These are phyloP conservation scores for Sturnus vulgaris DNA, from an alignment of 2,113 vertebrate species.

Conservation along the genomic window DNA sequence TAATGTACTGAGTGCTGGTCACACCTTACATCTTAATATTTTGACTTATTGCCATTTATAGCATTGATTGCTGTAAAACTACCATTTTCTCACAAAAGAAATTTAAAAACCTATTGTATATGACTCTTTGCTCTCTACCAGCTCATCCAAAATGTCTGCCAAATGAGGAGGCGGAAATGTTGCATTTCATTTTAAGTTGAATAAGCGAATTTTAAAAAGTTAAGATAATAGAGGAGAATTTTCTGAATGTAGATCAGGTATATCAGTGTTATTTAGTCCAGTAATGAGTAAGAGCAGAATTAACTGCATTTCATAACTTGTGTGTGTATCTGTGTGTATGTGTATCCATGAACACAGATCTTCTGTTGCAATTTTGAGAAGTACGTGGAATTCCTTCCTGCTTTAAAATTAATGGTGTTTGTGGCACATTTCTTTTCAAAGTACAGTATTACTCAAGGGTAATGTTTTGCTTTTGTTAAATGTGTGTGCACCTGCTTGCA, in stretches of 20 bases:
- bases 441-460: not conserved
- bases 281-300: not conserved
- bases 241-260: not conserved
- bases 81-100: not conserved
- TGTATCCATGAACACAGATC: not conserved
- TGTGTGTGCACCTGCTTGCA: not conserved
- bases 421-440: not conserved
- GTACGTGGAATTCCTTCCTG: not conserved
- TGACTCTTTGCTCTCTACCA: not conserved
- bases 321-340: accelerated
- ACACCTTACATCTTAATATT: not conserved
- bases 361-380: not conserved
- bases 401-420: not conserved
- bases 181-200: not conserved
- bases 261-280: not conserved
- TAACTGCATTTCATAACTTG: not conserved
- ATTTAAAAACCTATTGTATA: not conserved
- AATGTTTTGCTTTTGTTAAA: not conserved
- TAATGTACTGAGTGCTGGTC: not conserved
- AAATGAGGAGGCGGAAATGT: not conserved
- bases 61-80: not conserved
- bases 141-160: not conserved
- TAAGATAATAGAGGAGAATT: not conserved
- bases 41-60: not conserved
- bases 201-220: not conserved